phyloP scores from a whole-genome alignment of 2,888 invertebrate species.

The Cheilosia urbana region DNA sequence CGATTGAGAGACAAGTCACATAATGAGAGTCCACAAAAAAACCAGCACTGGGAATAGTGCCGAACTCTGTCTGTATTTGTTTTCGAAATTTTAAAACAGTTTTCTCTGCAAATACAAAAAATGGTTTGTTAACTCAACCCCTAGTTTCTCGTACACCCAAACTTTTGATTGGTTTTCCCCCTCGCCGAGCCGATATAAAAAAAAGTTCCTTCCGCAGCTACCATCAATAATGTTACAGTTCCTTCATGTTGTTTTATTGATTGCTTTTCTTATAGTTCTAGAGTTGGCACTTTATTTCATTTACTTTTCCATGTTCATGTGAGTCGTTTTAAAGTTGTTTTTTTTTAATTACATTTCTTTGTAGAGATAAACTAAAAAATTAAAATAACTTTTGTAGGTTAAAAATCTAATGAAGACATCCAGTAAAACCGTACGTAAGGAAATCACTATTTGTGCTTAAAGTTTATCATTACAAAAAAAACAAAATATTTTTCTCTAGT shows the following conservation, averaged over 20 bases:
- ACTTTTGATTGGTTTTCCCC: too few relatives aligned
- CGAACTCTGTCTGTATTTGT: too few relatives aligned
- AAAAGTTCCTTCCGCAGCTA: too few relatives aligned
- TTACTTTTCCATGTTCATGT: conserved; percentile 2
- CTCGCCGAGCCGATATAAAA: too few relatives aligned
- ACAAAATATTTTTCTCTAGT: conserved; percentile 1
- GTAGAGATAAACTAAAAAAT: conserved; percentile 24
- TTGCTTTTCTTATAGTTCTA: background rate
- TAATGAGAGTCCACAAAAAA: too few relatives aligned
- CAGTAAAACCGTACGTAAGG: conserved; percentile 44
- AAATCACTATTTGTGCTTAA: conserved; percentile 20
- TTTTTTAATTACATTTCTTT: background rate
- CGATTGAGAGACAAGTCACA: too few relatives aligned
- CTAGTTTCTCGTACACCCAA: too few relatives aligned
- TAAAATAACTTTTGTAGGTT: conserved; percentile 43
- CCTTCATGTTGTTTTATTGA: background rate
- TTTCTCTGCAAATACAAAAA: too few relatives aligned
- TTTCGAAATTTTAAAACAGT: too few relatives aligned
- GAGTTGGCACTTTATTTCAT: background rate
- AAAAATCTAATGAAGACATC: conserved; percentile 45
- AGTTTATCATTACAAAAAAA: conserved; percentile 10
- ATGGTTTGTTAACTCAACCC: too few relatives aligned
- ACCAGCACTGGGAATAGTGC: too few relatives aligned
- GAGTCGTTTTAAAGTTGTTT: background rate
- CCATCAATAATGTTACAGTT: too few relatives aligned